Evolutionary conservation across 2,888 invertebrate genomes (phyloP), one percentile per base, ranked within the genome.

Genomic region (Clostera curtula): DNA sequence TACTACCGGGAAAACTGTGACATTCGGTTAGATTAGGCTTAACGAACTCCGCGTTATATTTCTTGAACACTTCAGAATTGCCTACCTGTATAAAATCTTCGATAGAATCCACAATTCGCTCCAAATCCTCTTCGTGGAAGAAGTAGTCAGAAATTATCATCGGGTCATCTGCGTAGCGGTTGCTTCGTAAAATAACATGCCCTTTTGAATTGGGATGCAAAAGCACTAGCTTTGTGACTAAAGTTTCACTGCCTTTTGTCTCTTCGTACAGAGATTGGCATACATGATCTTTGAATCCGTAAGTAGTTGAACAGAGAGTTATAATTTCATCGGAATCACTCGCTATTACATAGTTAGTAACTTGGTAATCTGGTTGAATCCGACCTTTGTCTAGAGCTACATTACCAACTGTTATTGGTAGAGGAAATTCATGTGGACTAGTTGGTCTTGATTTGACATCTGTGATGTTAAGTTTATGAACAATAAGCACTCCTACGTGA

Each of bases 131-230:
- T 5, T 70, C 57, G 2, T 86, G 70, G 0, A 65, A 55, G 10
- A 88, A 70, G 47, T 87, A 89, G 29, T 88, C 87, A 1, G 88
- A 70, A 29, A 85, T 69, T 8, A 91, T 85, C 15, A 80, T 45
- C 0, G 90, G 90, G 15, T 75, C 64, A 2, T 86, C 85, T 1
- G 53, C 42, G 1, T 88, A 88, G 49, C 89, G 63, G 0, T 48
- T 38, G 3, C 84, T 85, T 21, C 65, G 65, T 2, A 93, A 56
- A 8, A 70, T 61, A 1, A 93, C 44, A 5, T 49, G 37, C 2
- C 89, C 89, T 12, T 59, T 68, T 0, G 87, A 86, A 34, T 68
- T 51, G 0, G 87, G 86, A 31, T 77, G 61, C 0, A 82, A 31
- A 5, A 38, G 10, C 2, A 36, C 29, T 2, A 54, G 5, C 3